Percentiles rank a stretch among this genome's conserved stretches.
Evolutionary conservation across 2,888 invertebrate species (phyloP).

Genomic region (Erebia palarica): DNA sequence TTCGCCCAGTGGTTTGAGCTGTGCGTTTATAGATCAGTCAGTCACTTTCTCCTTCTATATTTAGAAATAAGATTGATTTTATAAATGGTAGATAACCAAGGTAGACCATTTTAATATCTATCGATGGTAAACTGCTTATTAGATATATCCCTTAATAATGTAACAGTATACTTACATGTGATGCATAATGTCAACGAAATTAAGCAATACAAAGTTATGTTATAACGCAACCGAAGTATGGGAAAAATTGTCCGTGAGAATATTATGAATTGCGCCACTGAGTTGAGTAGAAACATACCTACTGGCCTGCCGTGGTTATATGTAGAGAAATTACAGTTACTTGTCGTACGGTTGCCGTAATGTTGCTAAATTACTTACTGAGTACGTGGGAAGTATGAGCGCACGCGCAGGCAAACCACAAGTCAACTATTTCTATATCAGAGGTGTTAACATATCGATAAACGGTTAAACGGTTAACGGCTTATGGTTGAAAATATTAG

Average conservation of each 20-base stretch:
- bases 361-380: constrained; percentile 34
- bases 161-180: background rate
- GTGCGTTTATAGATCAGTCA: too few relatives aligned
- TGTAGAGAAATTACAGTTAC: constrained; percentile 29
- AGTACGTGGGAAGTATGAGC: constrained; percentile 14
- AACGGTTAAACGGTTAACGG: too few relatives aligned
- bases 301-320: constrained; percentile 19
- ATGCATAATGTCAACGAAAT: background rate
- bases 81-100: too few relatives aligned
- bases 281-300: background rate
- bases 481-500: too few relatives aligned
- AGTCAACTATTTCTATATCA: background rate
- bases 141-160: background rate
- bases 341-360: constrained; percentile 27
- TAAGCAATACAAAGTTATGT: background rate
- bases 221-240: constrained; percentile 10
- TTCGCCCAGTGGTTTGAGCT: too few relatives aligned
- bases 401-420: constrained; percentile 15
- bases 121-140: too few relatives aligned
- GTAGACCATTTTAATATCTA: too few relatives aligned
- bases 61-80: too few relatives aligned
- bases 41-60: too few relatives aligned
- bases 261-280: constrained; percentile 22
- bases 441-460: too few relatives aligned
- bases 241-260: constrained; percentile 28